Base-by-base conservation (phyloP, 2,888 invertebrate genomes). In the Morinoia aosen region DNA sequence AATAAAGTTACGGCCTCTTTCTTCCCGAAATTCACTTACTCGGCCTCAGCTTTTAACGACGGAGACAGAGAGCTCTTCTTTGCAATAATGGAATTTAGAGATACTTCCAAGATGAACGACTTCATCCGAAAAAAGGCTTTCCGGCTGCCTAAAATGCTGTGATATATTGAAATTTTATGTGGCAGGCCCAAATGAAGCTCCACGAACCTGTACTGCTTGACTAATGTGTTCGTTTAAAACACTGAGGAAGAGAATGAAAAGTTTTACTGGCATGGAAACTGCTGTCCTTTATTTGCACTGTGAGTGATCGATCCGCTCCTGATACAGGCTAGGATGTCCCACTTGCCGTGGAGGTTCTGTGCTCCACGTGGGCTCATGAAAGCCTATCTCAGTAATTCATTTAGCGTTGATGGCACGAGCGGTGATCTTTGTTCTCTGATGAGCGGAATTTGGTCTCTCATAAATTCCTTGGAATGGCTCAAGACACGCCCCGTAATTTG, bases 21-120 rank as follows among this genome's bases (percentile, higher is more conserved):
- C 40, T 90, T 48, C 56, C 14, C 93, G n/a, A 56, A 93, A 93
- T 93, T 93, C 56, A 93, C 48, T 93, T 93, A 57, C 57, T 57
- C 57, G 57, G 57, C 57, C 93, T 93, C 57, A 33, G 48, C 57
- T 57, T 93, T 57, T 93, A 93, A 93, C 93, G 93, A 57, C 93
- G 93, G 57, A 93, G 58, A 93, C 93, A 93, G 93, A 93, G 48
- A 90, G 90, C 90, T 90, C 48, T 76, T 76, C 76, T 76, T 76
- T 76, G 76, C 76, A 76, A 76, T 76, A 76, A 76, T 76, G 76
- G 76, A 76, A 76, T 76, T 76, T 76, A 76, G 76, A 76, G 76
- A 76, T 76, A 76, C 76, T 76, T 76, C 76, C 76, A 76, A 76
- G 76, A 76, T 76, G 76, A 76, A 76, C 76, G 76, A 76, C 76